Evolutionary conservation across 2,113 vertebrate genomes (phyloP).

Genomic region (Rallus limicola): DNA sequence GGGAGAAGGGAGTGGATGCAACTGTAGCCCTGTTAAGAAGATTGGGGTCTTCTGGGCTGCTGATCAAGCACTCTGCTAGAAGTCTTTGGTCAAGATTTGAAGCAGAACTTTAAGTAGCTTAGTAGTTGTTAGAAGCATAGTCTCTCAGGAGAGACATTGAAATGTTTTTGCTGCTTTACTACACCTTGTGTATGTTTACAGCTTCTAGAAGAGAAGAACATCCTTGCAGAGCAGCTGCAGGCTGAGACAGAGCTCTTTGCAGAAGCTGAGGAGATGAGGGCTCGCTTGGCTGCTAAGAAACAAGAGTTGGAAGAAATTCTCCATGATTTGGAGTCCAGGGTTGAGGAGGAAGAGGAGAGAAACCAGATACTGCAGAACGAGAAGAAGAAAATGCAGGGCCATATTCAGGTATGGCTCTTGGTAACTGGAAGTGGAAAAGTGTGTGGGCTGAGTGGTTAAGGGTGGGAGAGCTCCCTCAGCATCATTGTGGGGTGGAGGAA

Average conservation of each 20-base stretch:
- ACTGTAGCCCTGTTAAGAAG: background rate
- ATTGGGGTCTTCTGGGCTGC: background rate
- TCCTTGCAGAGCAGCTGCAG: conserved; percentile 95
- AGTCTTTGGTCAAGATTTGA: background rate
- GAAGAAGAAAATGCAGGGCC: conserved; percentile 97
- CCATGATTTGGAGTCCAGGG: conserved; percentile 93
- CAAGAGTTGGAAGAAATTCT: conserved; percentile 97
- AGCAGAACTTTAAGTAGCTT: background rate
- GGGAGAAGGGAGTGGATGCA: background rate
- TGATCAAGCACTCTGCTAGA: background rate
- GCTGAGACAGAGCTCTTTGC: conserved; percentile 97
- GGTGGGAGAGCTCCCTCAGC: background rate
- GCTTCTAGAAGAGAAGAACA: conserved; percentile 97
- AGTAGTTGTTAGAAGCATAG: rapidly evolving
- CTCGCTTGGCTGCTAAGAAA: conserved; percentile 93
- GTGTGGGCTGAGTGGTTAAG: background rate
- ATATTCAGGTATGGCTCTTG: conserved; percentile 86
- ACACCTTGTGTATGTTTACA: conserved; percentile 37
- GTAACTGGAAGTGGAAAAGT: background rate
- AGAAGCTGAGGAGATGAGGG: conserved; percentile 97
- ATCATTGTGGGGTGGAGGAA: background rate
- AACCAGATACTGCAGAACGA: conserved; percentile 94
- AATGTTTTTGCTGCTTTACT: background rate
- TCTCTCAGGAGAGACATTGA: background rate
- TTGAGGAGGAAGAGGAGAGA: conserved; percentile 97